Base-by-base conservation (phyloP, 2,797 vertebrate genomes). In the Sternarchorhynchus goeldii region DNA sequence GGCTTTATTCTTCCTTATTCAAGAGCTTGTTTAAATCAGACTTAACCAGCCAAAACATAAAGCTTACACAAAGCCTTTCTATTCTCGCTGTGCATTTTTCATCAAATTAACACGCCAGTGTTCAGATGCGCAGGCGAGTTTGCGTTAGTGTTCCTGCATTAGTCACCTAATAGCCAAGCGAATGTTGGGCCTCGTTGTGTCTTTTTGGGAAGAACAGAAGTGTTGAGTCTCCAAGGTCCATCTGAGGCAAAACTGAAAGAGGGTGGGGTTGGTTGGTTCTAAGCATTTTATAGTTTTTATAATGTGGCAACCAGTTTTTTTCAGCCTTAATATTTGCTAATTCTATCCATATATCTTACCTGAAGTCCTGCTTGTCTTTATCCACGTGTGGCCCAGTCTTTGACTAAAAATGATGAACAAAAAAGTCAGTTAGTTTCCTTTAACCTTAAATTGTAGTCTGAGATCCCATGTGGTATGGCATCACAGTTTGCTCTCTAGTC, bases 21-120 rank as follows among this genome's bases (percentile, higher is more conserved):
- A 76, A 18, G 74, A 77, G 81, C 65, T 73, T 53, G 39, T 77
- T 70, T 76, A 14, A 59, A 56, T 88, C 84, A 53, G 76, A 78
- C 73, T 83, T 80, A 58, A 82, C 77, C 77, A 78, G 68, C 50
- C 53, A 77, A n/a, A 78, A 78, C 17, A 59, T 6, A 3, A 21
- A 41, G 53, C 36, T 58, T 25, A 2, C 56, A 59, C 29, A 34
- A 5, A 20, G n/a, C 10, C 53, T 66, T 53, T 71, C 18, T 55
- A 25, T 64, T 73, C 50, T 25, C 17, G 3, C 2, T 20, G 8
- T 32, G 31, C 56, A 50, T 65, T 25, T 67, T 21, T 63, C 62
- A 20, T 36, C 32, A 63, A 57, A 39, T 67, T 53, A 55, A 60
- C 20, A 70, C 25, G 20, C 41, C 32, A 45, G 59, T 7, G 14